Conservation (phyloP, 2,113 vertebrate species). For the Rhipidura dahli region DNA sequence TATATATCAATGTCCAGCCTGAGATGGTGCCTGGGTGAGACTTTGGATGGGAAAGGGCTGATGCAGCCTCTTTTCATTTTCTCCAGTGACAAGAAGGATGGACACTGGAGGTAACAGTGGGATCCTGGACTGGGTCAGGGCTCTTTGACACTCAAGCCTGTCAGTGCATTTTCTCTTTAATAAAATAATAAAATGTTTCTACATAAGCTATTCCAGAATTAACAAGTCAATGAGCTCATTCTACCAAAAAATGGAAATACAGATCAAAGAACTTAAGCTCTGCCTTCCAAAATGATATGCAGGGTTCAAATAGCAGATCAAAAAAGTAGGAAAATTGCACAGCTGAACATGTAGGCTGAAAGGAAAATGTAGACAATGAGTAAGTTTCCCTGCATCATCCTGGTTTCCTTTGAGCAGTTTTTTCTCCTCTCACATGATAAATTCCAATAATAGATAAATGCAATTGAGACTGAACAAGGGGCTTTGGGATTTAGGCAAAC, state of each 20-base stretch:
- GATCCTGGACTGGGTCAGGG: background rate
- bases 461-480: background rate
- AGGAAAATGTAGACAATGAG: background rate
- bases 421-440: background rate
- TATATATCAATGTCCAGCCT: fast-evolving
- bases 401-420: background rate
- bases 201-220: background rate
- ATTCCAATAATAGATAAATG: background rate
- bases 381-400: background rate
- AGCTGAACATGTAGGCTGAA: background rate
- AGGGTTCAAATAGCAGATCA: background rate
- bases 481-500: background rate
- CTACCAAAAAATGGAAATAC: background rate
- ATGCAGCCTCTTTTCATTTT: background rate
- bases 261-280: background rate
- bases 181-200: background rate
- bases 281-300: background rate
- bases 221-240: background rate
- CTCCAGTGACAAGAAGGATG: background rate
- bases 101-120: background rate
- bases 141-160: background rate
- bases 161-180: background rate
- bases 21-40: background rate
- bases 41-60: background rate
- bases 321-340: background rate